Evolutionary conservation across 2,113 vertebrate species (phyloP).

Genomic region (Phylloscopus whistleri): DNA sequence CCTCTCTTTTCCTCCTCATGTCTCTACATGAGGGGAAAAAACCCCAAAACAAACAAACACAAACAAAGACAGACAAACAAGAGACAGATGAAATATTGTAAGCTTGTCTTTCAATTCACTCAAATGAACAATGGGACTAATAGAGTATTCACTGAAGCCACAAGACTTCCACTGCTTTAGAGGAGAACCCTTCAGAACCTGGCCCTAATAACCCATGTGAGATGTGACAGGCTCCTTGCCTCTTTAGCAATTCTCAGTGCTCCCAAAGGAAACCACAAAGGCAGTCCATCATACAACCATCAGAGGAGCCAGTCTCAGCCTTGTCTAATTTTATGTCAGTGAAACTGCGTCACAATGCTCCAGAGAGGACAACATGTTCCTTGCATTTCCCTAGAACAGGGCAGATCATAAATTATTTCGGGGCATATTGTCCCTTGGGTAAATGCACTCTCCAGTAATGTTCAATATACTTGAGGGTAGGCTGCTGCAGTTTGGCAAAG

Average conservation of each 20-base stretch:
- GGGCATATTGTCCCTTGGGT: conserved; percentile 26
- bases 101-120: neutral
- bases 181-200: neutral
- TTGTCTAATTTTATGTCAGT: conserved; percentile 41
- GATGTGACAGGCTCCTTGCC: too few relatives aligned
- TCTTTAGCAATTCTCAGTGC: neutral
- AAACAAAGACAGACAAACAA: neutral
- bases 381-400: neutral
- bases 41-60: neutral
- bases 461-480: neutral
- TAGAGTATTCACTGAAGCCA: neutral
- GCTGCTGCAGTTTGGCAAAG: conserved; percentile 16
- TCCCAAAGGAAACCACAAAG: neutral
- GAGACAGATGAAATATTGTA: neutral
- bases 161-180: neutral
- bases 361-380: conserved; percentile 34
- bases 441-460: neutral
- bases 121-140: neutral
- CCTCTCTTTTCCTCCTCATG: accelerated
- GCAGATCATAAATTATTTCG: conserved; percentile 32
- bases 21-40: too few relatives aligned
- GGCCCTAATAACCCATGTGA: neutral
- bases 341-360: conserved; percentile 32
- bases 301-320: neutral
- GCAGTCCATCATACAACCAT: neutral